Evolutionary conservation across 2,113 vertebrate genomes (phyloP), one percentile per base, ranked within the genome.

Genomic region (Nerophis ophidion): DNA sequence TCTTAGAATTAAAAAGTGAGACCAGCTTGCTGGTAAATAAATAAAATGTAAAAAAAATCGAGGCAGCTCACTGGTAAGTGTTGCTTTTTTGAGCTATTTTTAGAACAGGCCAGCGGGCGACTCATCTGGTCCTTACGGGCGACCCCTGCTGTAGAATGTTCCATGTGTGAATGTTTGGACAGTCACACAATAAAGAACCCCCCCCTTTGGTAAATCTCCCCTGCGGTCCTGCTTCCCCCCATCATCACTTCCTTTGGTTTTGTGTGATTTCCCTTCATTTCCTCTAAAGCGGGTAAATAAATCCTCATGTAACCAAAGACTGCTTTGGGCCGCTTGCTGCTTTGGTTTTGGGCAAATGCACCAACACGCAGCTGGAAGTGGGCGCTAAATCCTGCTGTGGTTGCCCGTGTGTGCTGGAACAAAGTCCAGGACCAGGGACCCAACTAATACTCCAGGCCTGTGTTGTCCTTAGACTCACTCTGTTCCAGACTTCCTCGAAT

Each of bases 241-340:
- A 51, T 86, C 77, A 69, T 71, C 77, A 76, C 74, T 63, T 64
- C 61, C 48, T 72, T 77, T 72, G 69, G 63, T 70, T 81, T 63
- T 66, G 38, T 61, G 57, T 50, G 59, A 79, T 74, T 84, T 76
- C 70, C 72, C 57, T 64, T 76, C 63, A 66, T 80, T 68, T 67
- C 63, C 63, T 70, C 70, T 58, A 57, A 48, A 62, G 64, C 75
- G 61, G 36, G 60, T 72, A 74, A 80, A 76, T 74, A 70, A 72
- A 79, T 40, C 54, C 46, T n/a, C 53, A 55, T 55, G 53, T 11
- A 40, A 40, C 9, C 53, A 55, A 40, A 69, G 17, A 45, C 16
- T 68, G 3, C 38, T 33, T 19, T n/a, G 56, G 60, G 59, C 61
- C 63, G 61, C 6, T 45, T 33, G 6, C 44, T 10, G 13, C 33